Conservation (phyloP, 2,113 vertebrate species). For the Tyto alba region DNA sequence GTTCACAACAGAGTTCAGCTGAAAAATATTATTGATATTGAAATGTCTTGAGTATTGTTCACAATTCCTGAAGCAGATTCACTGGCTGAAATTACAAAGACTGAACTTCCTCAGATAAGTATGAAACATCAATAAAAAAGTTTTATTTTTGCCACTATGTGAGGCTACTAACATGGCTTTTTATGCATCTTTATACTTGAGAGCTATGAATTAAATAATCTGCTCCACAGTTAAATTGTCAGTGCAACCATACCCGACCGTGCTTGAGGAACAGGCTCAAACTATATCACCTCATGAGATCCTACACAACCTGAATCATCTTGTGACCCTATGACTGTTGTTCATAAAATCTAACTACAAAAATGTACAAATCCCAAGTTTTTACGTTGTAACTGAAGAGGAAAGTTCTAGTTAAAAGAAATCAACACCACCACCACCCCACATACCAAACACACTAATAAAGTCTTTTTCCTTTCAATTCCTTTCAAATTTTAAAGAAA, state of each 20-base stretch:
- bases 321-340: neutral
- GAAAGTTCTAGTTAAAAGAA: neutral
- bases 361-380: neutral
- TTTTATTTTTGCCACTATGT: neutral
- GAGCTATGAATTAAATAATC: neutral
- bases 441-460: neutral
- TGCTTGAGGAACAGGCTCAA: neutral
- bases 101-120: neutral
- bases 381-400: neutral
- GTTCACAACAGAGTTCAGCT: neutral
- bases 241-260: fast-evolving
- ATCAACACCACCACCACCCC: fast-evolving
- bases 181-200: neutral
- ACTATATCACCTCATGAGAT: neutral
- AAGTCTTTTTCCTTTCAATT: neutral
- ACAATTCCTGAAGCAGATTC: neutral
- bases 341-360: neutral
- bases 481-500: neutral
- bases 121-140: neutral
- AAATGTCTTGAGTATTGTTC: neutral
- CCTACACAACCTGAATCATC: neutral
- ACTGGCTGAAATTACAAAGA: neutral
- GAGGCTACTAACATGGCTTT: neutral
- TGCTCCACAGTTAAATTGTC: neutral
- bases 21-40: neutral